A percentile compares a stretch with the other conserved stretches of the same genome.
Conservation (phyloP, 2,797 vertebrate species). For the Sebastes trivittatus region DNA sequence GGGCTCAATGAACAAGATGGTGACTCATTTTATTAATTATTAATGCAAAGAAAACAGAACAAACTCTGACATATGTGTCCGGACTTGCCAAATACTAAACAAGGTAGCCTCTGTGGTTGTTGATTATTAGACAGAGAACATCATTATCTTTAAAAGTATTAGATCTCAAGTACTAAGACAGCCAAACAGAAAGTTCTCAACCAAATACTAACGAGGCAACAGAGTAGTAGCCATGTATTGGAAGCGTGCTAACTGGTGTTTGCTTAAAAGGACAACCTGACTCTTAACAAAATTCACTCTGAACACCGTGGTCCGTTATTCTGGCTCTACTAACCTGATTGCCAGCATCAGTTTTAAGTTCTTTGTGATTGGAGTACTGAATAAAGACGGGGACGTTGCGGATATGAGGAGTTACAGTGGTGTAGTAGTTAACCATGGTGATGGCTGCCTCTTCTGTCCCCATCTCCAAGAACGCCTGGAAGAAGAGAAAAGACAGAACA, state of each 20-base stretch:
- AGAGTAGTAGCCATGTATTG: background rate
- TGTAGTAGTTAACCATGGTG: conserved; percentile 98
- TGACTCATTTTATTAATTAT: background rate
- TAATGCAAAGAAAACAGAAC: background rate
- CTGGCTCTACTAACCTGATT: conserved; percentile 86
- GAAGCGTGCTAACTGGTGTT: background rate
- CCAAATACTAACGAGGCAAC: background rate
- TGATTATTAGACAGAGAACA: background rate
- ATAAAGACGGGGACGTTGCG: conserved; percentile 95
- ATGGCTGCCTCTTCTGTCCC: conserved; percentile 96
- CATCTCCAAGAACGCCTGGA: conserved; percentile 95
- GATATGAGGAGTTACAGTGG: conserved; percentile 92
- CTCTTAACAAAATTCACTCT: background rate
- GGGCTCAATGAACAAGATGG: background rate
- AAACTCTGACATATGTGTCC: background rate
- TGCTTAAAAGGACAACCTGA: background rate
- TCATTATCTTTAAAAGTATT: background rate
- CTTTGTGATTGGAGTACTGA: conserved; percentile 98
- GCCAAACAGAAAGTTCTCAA: background rate
- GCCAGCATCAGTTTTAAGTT: conserved; percentile 93
- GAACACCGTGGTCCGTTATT: background rate
- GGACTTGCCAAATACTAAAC: background rate
- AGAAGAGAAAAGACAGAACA: background rate
- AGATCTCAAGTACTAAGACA: background rate
- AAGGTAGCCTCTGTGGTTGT: background rate